Evolutionary conservation across 2,888 invertebrate genomes (phyloP).

Genomic region (Empis livida): DNA sequence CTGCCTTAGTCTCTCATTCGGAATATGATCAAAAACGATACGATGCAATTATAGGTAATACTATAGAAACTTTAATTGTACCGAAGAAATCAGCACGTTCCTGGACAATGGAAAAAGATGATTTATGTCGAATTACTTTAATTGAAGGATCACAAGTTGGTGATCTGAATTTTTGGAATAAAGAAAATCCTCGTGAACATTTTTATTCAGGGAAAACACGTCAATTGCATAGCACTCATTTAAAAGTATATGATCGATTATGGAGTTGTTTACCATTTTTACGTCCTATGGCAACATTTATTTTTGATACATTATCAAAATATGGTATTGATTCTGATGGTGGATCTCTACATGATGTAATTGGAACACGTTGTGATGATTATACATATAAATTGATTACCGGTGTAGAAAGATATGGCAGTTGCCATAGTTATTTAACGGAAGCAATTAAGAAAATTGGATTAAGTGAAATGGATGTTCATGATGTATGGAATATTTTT

Average conservation of each 20-base stretch:
- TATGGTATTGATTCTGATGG: slow-evolving; percentile 40
- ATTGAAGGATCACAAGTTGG: slow-evolving; percentile 38
- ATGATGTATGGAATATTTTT: slow-evolving; percentile 41
- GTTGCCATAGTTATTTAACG: slow-evolving; percentile 37
- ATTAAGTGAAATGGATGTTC: slow-evolving; percentile 36
- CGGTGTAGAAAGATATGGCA: slow-evolving; percentile 32
- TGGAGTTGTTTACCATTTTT: slow-evolving; percentile 39
- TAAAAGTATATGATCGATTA: slow-evolving; percentile 36
- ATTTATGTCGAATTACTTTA: slow-evolving; percentile 35
- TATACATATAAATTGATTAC: slow-evolving; percentile 38
- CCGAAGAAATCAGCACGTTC: slow-evolving; percentile 31
- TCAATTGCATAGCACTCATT: slow-evolving; percentile 36
- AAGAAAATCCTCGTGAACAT: slow-evolving; percentile 33
- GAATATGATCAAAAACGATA: slow-evolving; percentile 30
- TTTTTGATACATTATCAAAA: slow-evolving; percentile 33
- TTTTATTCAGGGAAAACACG: slow-evolving; percentile 40
- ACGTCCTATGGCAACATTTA: slow-evolving; percentile 38
- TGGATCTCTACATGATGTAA: slow-evolving; percentile 37
- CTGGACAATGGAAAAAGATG: slow-evolving; percentile 34
- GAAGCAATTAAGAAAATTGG: slow-evolving; percentile 33
- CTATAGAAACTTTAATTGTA: slow-evolving; percentile 25
- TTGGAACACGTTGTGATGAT: slow-evolving; percentile 39
- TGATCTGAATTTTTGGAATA: slow-evolving; percentile 39
- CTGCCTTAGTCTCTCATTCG: slow-evolving; percentile 23
- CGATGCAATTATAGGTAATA: slow-evolving; percentile 24